Conservation (phyloP, 1,140 invertebrate genomes). For the Pinna nobilis region DNA sequence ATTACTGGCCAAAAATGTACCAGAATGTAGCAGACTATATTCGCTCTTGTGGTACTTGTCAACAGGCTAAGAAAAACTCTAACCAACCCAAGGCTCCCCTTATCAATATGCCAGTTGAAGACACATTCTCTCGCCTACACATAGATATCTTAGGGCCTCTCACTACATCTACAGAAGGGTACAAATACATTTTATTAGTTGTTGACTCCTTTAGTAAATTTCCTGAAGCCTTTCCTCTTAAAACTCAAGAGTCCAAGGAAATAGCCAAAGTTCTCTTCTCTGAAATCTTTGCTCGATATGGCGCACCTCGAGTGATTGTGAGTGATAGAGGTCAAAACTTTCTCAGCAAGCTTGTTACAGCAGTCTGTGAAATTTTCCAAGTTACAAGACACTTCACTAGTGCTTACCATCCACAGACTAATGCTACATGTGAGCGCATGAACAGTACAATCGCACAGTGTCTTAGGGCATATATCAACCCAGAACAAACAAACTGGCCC, state of each 20-base stretch:
- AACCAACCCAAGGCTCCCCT: conserved; percentile 32
- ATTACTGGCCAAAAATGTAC: conserved; percentile 51
- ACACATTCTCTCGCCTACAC: conserved; percentile 40
- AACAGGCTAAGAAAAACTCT: conserved; percentile 36
- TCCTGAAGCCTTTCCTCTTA: conserved; percentile 41
- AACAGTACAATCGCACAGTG: conserved; percentile 34
- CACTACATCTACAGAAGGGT: conserved; percentile 34
- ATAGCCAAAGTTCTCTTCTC: conserved; percentile 37
- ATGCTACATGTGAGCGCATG: conserved; percentile 41
- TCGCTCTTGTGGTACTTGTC: conserved; percentile 47
- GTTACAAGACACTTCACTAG: conserved; percentile 46
- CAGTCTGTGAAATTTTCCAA: conserved; percentile 52
- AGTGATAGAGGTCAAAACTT: conserved; percentile 49
- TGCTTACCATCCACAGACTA: conserved; percentile 54
- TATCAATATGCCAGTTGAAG: conserved; percentile 38
- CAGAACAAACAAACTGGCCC: conserved; percentile 38
- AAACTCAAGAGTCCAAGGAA: conserved; percentile 38
- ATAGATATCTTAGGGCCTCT: conserved; percentile 53
- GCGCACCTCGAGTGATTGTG: conserved; percentile 31
- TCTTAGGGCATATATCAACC: conserved; percentile 30
- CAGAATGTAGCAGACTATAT: conserved; percentile 43
- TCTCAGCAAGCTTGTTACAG: conserved; percentile 44
- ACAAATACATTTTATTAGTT: conserved; percentile 43
- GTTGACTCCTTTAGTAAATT: conserved; percentile 40
- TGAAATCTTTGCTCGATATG: conserved; percentile 43